These are phyloP conservation scores for Tribolium madens DNA, from an alignment of 1,140 invertebrate genomes.

Conservation along the genomic window DNA sequence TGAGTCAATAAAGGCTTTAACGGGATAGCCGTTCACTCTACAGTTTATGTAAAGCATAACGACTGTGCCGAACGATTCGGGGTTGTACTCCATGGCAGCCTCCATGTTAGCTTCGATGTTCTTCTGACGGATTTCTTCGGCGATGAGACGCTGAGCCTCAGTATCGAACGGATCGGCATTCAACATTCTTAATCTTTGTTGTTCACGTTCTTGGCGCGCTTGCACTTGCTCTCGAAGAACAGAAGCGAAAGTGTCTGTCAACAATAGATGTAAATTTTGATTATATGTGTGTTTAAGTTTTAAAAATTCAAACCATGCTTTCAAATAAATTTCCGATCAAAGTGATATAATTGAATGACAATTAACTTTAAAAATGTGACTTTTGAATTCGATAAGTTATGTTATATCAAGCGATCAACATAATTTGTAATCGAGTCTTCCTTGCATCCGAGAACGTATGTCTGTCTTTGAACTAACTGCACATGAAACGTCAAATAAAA, in stretches of 20 bases:
- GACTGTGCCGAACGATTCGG: conserved; percentile 97
- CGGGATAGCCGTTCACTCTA: conserved; percentile 93
- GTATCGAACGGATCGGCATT: conserved; percentile 95
- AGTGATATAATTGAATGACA: too few species aligned
- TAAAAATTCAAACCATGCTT: too few species aligned
- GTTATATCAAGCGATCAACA: too few species aligned
- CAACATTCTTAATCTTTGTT: conserved; percentile 88
- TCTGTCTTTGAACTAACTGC: too few species aligned
- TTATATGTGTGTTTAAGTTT: too few species aligned
- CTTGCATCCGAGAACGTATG: too few species aligned
- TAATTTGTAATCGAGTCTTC: too few species aligned
- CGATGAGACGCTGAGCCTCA: conserved; percentile 93
- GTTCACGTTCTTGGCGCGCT: conserved; percentile 81
- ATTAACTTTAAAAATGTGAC: too few species aligned
- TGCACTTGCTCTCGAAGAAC: conserved; percentile 87
- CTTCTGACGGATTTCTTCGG: conserved; percentile 94
- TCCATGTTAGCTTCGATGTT: conserved; percentile 99
- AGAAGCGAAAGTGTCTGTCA: conserved; percentile 82
- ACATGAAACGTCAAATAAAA: too few species aligned
- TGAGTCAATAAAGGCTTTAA: conserved; percentile 98
- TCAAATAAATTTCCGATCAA: too few species aligned
- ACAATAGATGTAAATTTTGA: too few species aligned
- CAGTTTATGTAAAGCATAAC: conserved; percentile 98
- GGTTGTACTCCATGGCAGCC: conserved; percentile 97
- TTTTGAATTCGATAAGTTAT: too few species aligned